Conservation (phyloP, 2,113 vertebrate species). For the Parotia lawesii region DNA sequence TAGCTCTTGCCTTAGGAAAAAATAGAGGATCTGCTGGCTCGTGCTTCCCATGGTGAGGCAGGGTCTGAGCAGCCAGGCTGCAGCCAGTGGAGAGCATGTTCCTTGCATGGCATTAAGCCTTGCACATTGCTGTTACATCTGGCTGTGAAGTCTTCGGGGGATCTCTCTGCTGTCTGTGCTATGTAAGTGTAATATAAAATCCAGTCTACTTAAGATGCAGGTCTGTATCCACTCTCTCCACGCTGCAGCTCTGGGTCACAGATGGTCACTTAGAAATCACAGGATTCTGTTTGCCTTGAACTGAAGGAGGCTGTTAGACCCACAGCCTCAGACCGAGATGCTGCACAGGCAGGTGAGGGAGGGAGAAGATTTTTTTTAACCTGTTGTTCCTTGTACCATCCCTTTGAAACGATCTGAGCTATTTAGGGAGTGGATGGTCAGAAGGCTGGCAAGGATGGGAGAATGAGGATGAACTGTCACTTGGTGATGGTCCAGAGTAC, state of each 20-base stretch:
- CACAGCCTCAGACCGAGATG: background rate
- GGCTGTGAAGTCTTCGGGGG: background rate
- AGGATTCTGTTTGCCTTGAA: background rate
- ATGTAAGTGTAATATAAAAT: background rate
- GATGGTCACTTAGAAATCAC: background rate
- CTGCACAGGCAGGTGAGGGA: background rate
- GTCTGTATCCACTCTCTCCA: background rate
- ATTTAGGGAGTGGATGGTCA: background rate
- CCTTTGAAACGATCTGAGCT: background rate
- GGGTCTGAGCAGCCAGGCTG: background rate
- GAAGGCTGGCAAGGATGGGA: background rate
- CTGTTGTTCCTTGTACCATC: background rate
- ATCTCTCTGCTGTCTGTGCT: background rate
- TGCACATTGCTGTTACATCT: background rate
- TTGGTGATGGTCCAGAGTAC: background rate
- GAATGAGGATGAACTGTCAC: background rate
- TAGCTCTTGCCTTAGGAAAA: background rate
- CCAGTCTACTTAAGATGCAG: background rate
- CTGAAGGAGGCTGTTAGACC: background rate
- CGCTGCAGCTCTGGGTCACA: background rate
- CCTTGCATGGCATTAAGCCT: background rate
- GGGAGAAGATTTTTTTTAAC: background rate
- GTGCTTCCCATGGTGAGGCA: background rate
- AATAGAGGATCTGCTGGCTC: background rate
- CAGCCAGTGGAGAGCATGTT: background rate